Evolutionary conservation across 2,113 vertebrate species (phyloP).

Genomic region (Australoheros scitulus): DNA sequence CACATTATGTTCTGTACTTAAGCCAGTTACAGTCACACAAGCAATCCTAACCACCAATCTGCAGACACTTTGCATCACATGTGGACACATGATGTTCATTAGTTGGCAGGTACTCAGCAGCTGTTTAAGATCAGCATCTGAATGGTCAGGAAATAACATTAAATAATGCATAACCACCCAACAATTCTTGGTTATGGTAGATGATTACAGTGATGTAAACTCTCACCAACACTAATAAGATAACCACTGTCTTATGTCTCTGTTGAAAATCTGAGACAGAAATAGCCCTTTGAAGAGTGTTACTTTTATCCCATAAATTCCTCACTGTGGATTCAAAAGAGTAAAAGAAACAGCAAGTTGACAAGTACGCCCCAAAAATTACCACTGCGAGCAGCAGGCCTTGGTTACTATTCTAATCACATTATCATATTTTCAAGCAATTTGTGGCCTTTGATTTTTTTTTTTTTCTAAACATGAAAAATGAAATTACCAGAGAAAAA

Average conservation of each 20-base stretch:
- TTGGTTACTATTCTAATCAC: background rate
- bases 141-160: background rate
- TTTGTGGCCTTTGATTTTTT: background rate
- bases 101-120: constrained; percentile 2
- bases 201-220: background rate
- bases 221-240: background rate
- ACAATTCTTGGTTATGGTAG: background rate
- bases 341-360: background rate
- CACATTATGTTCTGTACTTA: constrained; percentile 6
- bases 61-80: background rate
- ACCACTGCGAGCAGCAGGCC: background rate
- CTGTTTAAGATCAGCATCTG: background rate
- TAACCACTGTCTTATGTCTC: background rate
- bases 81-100: background rate
- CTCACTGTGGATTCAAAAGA: background rate
- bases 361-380: background rate
- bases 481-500: background rate
- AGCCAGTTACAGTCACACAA: background rate
- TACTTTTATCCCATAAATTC: background rate
- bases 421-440: background rate
- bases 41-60: background rate
- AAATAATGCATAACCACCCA: background rate
- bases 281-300: background rate
- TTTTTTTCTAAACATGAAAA: background rate
- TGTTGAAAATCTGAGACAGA: background rate